Base-by-base conservation (phyloP, 2,113 vertebrate species). In the Brachypteracias leptosomus region DNA sequence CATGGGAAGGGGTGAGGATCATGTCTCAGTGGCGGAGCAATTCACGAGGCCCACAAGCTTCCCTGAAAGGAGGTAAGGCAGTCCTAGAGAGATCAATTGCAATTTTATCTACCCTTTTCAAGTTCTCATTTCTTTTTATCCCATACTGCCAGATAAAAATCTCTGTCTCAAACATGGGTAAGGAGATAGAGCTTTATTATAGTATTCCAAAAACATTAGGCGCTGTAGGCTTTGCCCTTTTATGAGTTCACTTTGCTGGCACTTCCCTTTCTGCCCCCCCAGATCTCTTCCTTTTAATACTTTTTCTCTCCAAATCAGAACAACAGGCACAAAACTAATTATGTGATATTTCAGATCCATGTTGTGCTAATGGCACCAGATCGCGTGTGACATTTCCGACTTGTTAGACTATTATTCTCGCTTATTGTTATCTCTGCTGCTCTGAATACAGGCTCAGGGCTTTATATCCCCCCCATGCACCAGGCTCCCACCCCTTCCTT, bases 301-400 rank as follows among this genome's bases (percentile, higher is more conserved):
- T 97, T 96, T 94, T 93, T 92, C 96, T 91, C 80, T 97, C 84
- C 96, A 94, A 94, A 97, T 97, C 97, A 94, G 89, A 97, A 97
- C 96, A 98, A 98, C 98, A 97, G 97, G 93, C 72, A 96, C 95
- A 55, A 88, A 97, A 97, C 98, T 98, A 98, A 98, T 98, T 98
- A 97, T 95, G 96, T 97, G 97, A 96, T 97, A 97, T 97, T 98
- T 98, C 97, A 97, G 97, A 97, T 98, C 96, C 97, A 93, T 96
- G 92, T 98, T 96, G 97, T 96, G 96, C 97, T 98, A 98, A 98
- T 97, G 96, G 97, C 97, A 96, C 93, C 84, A 72, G 93, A 97
- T 93, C 92, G 73, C 11, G 54, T 93, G 97, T 97, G 97, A 98
- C 97, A 98, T 97, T 98, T 98, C 80, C 54, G 94, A 98, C 96